These are phyloP conservation scores for Holothuria glaberrima DNA, from an alignment of 35 echinoderm and acorn worm genomes.

Conservation along the genomic window DNA sequence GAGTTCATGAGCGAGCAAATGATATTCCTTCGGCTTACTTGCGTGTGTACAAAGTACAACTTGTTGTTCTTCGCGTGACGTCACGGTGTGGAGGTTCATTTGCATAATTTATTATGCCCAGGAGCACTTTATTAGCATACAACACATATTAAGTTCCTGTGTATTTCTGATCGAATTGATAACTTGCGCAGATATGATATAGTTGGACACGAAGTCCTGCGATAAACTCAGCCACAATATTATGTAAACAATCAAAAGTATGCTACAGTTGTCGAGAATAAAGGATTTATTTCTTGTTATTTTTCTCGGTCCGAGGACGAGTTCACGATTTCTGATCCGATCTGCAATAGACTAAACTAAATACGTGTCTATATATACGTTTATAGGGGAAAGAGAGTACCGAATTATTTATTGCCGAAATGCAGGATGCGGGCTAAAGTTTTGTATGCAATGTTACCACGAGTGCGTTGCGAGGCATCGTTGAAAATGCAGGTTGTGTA, in stretches of 20 bases:
- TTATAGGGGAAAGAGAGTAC: background rate
- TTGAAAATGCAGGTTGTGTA: background rate
- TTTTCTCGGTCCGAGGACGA: background rate
- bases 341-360: background rate
- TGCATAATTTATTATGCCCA: constrained; percentile 97
- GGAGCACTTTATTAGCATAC: constrained; percentile 56
- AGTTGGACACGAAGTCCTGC: constrained; percentile 7
- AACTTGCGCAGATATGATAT: constrained; percentile 12
- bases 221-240: background rate
- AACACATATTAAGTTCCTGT: constrained; percentile 45
- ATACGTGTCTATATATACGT: constrained; percentile 10
- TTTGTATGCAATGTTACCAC: background rate
- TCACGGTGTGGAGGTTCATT: constrained; percentile 72
- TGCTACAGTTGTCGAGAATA: constrained; percentile 22
- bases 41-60: constrained; percentile 58
- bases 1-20: constrained; percentile 33
- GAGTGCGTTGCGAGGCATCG: too few relatives aligned
- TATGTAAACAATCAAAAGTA: constrained; percentile 44
- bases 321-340: constrained; percentile 27
- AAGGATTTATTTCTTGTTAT: constrained; percentile 6
- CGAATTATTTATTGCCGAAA: constrained; percentile 30
- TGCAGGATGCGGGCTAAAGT: constrained; percentile 29
- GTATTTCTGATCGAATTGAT: constrained; percentile 39
- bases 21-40: constrained; percentile 35
- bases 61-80: constrained; percentile 86